Percentiles rank a stretch among this genome's conserved stretches.
These are phyloP conservation scores for Calcarius lapponicus DNA, from an alignment of 2,797 vertebrate species.

Conservation along the genomic window DNA sequence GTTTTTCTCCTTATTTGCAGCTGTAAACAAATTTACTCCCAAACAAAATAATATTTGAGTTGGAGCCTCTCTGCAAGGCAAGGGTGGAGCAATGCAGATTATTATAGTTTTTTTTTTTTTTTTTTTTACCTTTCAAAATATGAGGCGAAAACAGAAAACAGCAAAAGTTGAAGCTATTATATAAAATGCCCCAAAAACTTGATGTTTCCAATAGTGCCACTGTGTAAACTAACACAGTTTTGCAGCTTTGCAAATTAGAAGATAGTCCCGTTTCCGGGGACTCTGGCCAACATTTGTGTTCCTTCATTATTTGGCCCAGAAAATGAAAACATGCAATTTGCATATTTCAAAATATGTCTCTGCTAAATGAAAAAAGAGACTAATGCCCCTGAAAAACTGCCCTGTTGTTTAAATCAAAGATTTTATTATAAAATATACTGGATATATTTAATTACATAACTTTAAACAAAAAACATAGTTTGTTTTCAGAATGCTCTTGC, in stretches of 20 bases:
- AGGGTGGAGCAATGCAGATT: neutral
- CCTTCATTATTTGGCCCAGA: neutral
- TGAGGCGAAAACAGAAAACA: neutral
- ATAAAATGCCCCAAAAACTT: neutral
- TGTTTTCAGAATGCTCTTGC: neutral
- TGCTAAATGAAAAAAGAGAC: neutral
- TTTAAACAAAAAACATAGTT: neutral
- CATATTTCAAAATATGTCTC: neutral
- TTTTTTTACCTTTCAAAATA: neutral
- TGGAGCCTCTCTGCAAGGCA: neutral
- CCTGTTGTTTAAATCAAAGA: neutral
- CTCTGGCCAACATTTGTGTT: neutral
- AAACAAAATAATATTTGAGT: neutral
- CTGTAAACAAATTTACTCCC: neutral
- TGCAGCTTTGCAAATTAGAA: neutral
- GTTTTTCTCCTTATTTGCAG: neutral
- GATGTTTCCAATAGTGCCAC: neutral
- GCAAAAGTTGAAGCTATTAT: neutral
- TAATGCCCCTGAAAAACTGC: neutral
- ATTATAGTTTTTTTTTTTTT: rapidly evolving
- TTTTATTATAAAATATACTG: neutral
- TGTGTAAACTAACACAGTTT: neutral
- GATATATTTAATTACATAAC: neutral
- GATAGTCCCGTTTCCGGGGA: neutral
- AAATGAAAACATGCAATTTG: neutral